Conservation (phyloP, 2,113 vertebrate species). For the Lethenteron camtschaticum region DNA sequence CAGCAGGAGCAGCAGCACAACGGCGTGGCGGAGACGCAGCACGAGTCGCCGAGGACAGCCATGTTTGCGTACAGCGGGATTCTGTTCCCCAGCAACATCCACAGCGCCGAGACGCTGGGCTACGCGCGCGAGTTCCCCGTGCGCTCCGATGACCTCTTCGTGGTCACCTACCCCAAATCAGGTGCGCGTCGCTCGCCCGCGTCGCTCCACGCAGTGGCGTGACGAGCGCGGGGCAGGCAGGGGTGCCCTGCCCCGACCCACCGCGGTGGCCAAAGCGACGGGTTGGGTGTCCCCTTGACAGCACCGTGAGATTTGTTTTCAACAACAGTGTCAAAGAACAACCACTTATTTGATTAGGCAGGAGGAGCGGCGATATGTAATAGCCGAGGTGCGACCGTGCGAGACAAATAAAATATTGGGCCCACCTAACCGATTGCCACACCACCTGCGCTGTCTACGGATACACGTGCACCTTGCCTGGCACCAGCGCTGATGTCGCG, state of each 20-base stretch:
- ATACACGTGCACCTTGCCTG: too few relatives aligned
- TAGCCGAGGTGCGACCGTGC: too few relatives aligned
- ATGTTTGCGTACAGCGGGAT: slow-evolving; percentile 20
- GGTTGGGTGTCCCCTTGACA: background rate
- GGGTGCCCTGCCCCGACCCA: background rate
- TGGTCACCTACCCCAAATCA: slow-evolving; percentile 50
- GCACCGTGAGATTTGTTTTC: background rate
- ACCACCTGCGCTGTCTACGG: too few relatives aligned
- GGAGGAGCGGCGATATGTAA: too few relatives aligned
- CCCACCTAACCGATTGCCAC: too few relatives aligned
- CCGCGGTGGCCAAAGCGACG: background rate
- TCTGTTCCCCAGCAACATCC: slow-evolving; percentile 37
- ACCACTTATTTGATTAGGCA: too few relatives aligned
- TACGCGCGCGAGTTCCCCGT: slow-evolving; percentile 29
- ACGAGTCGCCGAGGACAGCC: too few relatives aligned
- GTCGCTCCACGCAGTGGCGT: background rate
- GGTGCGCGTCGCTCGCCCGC: slow-evolving; percentile 20
- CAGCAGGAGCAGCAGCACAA: too few relatives aligned
- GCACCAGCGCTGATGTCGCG: too few relatives aligned
- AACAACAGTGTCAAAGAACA: background rate
- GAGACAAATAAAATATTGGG: too few relatives aligned
- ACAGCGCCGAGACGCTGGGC: slow-evolving; percentile 32
- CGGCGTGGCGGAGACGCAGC: too few relatives aligned
- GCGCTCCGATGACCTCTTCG: slow-evolving; percentile 30
- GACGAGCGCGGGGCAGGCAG: too few relatives aligned